These are phyloP conservation scores for Hirudinaria manillensis DNA, from an alignment of 2,888 invertebrate genomes.

Conservation along the genomic window DNA sequence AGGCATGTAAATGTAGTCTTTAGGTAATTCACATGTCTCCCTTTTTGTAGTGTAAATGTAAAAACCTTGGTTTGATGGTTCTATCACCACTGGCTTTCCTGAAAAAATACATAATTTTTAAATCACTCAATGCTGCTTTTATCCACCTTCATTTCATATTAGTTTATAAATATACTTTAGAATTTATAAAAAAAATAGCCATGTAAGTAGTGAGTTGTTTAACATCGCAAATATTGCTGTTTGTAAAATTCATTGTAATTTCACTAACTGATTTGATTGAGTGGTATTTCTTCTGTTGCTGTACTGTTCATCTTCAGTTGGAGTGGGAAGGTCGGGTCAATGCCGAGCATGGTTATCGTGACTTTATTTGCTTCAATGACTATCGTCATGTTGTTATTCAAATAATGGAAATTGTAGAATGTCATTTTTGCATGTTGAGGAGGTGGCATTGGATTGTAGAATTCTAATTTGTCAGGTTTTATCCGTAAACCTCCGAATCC, in stretches of 20 bases:
- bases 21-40: slow-evolving; percentile 40
- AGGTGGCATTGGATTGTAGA: slow-evolving; percentile 41
- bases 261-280: slow-evolving; percentile 31
- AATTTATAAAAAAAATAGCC: too few relatives aligned
- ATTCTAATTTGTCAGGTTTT: slow-evolving; percentile 41
- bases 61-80: slow-evolving; percentile 37
- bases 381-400: slow-evolving; percentile 36
- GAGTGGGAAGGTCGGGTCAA: slow-evolving; percentile 32
- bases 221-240: background rate
- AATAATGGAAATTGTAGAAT: slow-evolving; percentile 38
- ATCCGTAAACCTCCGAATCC: slow-evolving; percentile 41
- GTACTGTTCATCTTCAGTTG: slow-evolving; percentile 37
- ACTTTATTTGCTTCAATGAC: slow-evolving; percentile 31
- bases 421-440: slow-evolving; percentile 34
- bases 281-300: slow-evolving; percentile 29
- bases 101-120: background rate
- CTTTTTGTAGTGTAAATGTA: slow-evolving; percentile 36
- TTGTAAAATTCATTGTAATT: background rate
- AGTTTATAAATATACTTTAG: too few relatives aligned
- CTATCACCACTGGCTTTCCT: slow-evolving; percentile 37
- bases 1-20: slow-evolving; percentile 42
- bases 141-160: too few relatives aligned
- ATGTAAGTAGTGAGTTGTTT: background rate
- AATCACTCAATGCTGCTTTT: background rate
- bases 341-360: slow-evolving; percentile 31